Base-by-base conservation (phyloP, 2,888 invertebrate species). In the Subacronicta megacephala region DNA sequence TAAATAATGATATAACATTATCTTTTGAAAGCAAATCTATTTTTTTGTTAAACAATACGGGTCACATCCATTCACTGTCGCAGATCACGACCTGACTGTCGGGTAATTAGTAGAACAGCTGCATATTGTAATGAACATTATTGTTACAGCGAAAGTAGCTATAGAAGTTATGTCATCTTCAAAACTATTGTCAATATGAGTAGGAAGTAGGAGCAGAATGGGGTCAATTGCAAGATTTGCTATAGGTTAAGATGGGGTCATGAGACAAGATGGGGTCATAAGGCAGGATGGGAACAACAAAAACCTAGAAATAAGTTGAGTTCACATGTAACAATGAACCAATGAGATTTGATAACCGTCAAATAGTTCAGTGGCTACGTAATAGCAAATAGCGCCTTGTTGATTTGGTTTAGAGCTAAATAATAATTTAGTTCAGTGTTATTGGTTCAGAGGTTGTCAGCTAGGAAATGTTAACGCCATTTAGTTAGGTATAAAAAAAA, bases 101-200 rank as follows among this genome's bases (percentile, higher is more conserved):
- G n/a, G 37, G 51, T 69, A 69, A 69, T 69, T 69, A 69, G 50
- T 45, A 41, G 70, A 64, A 61, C 61, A 44, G 15, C 9, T 53
- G 42, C 38, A 15, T 41, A 57, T 69, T 64, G 57, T 60, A 31
- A 26, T 31, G 20, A 60, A 13, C 44, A 38, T 41, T 69, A 54
- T 37, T 57, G 26, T 33, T 20, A 20, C 15, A 33, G 51, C 18
- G 61, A 61, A 58, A 64, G 64, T 61, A 31, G 31, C n/a, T 31
- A 16, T n/a, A 17, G 10, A 23, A 45, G 35, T 57, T 41, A 57
- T 46, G 33, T 44, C 31, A 31, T n/a, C n/a, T 4, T 31, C 50
- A 50, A 29, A 5, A 20, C 20, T 54, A 41, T 41, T 29, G n/a
- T 33, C n/a, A n/a, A 12, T 12, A 7, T 23, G 23, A 26, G 26